Evolutionary conservation across 2,113 vertebrate species (phyloP), one percentile per base, ranked within the genome.

Genomic region (Otocyon megalotis): DNA sequence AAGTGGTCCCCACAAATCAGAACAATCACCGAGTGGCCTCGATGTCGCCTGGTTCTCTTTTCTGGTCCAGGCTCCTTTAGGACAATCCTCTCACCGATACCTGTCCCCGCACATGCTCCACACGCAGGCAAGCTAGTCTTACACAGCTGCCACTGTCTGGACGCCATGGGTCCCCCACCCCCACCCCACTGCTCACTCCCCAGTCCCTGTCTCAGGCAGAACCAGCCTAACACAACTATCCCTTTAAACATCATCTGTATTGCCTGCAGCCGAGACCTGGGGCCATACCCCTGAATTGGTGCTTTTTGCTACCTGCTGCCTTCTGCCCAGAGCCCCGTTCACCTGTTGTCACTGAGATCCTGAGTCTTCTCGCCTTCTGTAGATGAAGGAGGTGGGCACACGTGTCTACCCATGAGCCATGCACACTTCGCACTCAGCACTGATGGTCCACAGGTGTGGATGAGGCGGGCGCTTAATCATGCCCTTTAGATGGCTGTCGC

Each of bases 1-100:
- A 1, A 16, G 53, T 0, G 35, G 17, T 22, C 20, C 2, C 0
- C 13, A 50, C 1, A 14, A 3, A 2, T 5, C 48, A 28, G 24
- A 35, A 28, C 0, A 1, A 37, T 14, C 37, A 6, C 12, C 5
- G 37, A 2, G 19, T 8, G 3, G 35, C 80, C 5, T 35, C 17
- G 0, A 16, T 62, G 37, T 48, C 16, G 1, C 32, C 74, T 48
- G n/a, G 28, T 16, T 17, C 32, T 83, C 82, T 82, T 53, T 32
- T 32, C 65, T 48, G 28, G 8, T 53, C 12, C 7, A 62, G 56
- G 17, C 14, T 54, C 62, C 4, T 48, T 5, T n/a, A 3, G 37
- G 16, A 62, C 8, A 24, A 32, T 43, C 2, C 20, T 5, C 56
- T 72, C 30, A 30, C 48, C 35, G 16, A 35, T 3, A 19, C 71